phyloP scores from a whole-genome alignment of 2,888 invertebrate species.

The Tachystola acroxantha region DNA sequence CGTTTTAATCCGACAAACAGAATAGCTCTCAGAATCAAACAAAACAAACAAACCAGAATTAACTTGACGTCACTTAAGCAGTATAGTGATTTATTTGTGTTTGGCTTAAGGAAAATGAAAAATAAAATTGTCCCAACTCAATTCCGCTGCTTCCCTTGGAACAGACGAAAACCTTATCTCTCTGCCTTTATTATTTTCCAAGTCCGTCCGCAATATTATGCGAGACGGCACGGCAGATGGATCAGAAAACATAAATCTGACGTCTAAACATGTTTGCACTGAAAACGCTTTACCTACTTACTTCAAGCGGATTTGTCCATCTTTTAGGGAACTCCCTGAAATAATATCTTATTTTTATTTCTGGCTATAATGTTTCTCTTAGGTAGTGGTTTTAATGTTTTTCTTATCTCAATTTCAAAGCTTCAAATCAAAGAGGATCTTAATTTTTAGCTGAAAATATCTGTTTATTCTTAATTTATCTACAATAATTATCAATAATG shows the following conservation, averaged over 20 bases:
- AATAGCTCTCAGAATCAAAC: slow-evolving; percentile 19
- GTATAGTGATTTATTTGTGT: slow-evolving; percentile 44
- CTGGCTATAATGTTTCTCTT: no score
- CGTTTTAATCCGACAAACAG: no score
- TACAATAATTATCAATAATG: no score
- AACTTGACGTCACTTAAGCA: slow-evolving; percentile 38
- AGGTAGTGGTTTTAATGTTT: no score
- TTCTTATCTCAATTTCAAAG: no score
- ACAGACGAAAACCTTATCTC: slow-evolving; percentile 65
- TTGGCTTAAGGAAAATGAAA: slow-evolving; percentile 57
- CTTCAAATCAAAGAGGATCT: no score
- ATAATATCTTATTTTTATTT: neutral
- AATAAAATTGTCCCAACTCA: slow-evolving; percentile 61
- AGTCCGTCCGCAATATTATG: slow-evolving; percentile 69
- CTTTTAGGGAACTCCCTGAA: slow-evolving; percentile 14
- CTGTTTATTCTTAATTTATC: no score
- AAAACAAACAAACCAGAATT: slow-evolving; percentile 30
- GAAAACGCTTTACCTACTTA: slow-evolving; percentile 24
- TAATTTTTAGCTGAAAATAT: no score
- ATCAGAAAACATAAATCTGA: slow-evolving; percentile 72
- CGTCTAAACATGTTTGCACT: slow-evolving; percentile 65
- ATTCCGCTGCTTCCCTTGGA: slow-evolving; percentile 49
- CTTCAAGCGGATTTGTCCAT: slow-evolving; percentile 34
- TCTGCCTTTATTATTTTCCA: slow-evolving; percentile 66
- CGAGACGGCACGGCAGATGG: slow-evolving; percentile 63